Base-by-base conservation (phyloP, 2,797 vertebrate genomes). In the Falco biarmicus region DNA sequence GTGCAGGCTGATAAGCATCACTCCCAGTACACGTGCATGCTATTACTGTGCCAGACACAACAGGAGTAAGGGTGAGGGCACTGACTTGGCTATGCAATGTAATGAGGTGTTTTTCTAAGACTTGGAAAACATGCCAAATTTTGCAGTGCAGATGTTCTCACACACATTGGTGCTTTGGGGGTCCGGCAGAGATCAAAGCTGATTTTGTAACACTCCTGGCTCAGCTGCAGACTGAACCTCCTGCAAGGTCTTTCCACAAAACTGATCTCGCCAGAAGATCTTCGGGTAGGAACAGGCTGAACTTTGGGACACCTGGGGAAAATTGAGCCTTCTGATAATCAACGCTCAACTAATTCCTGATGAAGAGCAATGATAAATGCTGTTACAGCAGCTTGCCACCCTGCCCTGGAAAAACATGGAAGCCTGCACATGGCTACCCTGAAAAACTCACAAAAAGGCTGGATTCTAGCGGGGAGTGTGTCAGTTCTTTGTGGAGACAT, bases 21-120 rank as follows among this genome's bases (percentile, higher is more conserved):
- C 61, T 31, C 31, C 29, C 25, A 17, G 53, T 31, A 13, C 15
- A 5, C 1, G 3, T 4, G 6, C 12, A 4, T 28, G 32, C 28
- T 15, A 1, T 8, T 28, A 8, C 56, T 2, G 0, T 4, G 14
- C 26, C 20, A 10, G 22, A 24, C 21, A 11, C 0, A 0, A 14
- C 29, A 19, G 39, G 31, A 48, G 53, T 11, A 22, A 43, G 37
- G 63, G 9, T 6, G n/a, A 66, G 39, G 34, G 19, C 16, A 12
- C 10, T 8, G 16, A 10, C 63, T 54, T 3, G 1, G 41, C 39
- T 18, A 10, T 5, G 14, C 21, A 41, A 4, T 1, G 3, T 6
- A 12, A 7, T 24, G 26, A 41, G 21, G 3, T 54, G 17, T 11
- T 16, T 29, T 32, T 32, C 34, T 25, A 21, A 47, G 6, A 20